A percentile compares a stretch with the other conserved stretches of the same genome.
Evolutionary conservation across 2,797 vertebrate genomes (phyloP).

Genomic region (Lagorchestes hirsutus): DNA sequence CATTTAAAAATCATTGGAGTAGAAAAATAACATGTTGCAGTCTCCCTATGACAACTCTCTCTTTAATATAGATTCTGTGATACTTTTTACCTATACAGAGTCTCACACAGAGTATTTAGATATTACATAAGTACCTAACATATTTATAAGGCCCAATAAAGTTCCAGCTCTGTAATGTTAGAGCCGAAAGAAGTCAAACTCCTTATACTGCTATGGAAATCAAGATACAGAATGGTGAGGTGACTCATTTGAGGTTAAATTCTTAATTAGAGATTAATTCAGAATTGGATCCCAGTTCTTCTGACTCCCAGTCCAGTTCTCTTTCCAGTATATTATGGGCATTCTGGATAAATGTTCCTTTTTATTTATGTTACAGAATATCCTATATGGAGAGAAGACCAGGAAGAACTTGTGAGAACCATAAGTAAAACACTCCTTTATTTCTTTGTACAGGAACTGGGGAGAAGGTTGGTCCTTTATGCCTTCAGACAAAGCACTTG

Average conservation of each 20-base stretch:
- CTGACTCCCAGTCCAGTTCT: too few relatives aligned
- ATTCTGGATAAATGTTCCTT: too few relatives aligned
- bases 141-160: not conserved
- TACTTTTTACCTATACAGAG: not conserved
- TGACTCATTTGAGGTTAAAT: too few relatives aligned
- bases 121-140: not conserved
- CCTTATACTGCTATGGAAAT: too few relatives aligned
- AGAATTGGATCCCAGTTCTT: too few relatives aligned
- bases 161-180: not conserved
- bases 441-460: not conserved
- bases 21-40: not conserved
- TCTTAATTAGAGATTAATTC: too few relatives aligned
- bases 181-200: not conserved
- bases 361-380: too few relatives aligned
- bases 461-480: constrained; percentile 95
- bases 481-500: constrained; percentile 89
- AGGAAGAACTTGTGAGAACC: too few relatives aligned
- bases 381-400: too few relatives aligned
- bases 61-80: not conserved
- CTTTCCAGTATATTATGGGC: too few relatives aligned
- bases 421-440: not conserved
- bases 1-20: constrained; percentile 1
- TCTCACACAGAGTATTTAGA: not conserved
- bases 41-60: not conserved
- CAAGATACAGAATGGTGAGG: too few relatives aligned